phyloP scores from a whole-genome alignment of 2,888 invertebrate species.

The Napeogenes inachia region DNA sequence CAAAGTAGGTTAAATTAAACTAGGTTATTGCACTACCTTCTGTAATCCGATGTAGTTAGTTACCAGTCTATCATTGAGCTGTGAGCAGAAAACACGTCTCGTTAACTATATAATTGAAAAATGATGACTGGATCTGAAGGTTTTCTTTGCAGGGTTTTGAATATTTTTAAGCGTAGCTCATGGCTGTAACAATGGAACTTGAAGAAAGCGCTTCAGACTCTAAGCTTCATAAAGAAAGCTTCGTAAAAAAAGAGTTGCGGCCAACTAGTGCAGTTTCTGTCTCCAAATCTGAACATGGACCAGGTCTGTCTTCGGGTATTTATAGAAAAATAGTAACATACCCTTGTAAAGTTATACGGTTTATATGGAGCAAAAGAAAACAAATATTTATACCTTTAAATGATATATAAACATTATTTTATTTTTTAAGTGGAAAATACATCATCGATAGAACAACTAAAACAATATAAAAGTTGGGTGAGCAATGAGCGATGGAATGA shows the following conservation, averaged over 20 bases:
- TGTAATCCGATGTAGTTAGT: constrained; percentile 49
- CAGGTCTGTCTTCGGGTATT: constrained; percentile 44
- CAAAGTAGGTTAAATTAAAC: constrained; percentile 74
- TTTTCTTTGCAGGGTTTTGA: constrained; percentile 52
- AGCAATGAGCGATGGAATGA: constrained; percentile 81
- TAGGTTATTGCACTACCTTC: constrained; percentile 73
- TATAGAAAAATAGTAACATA: background rate
- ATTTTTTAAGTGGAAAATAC: constrained; percentile 40
- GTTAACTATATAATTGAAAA: constrained; percentile 36
- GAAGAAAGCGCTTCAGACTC: constrained; percentile 71
- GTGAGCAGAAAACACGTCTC: constrained; percentile 48
- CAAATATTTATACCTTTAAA: too few relatives aligned
- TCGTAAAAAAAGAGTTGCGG: constrained; percentile 61
- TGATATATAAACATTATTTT: background rate
- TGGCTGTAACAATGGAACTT: constrained; percentile 73
- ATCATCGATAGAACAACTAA: constrained; percentile 63
- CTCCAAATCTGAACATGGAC: constrained; percentile 67
- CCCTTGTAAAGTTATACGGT: too few relatives aligned
- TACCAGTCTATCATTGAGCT: constrained; percentile 52
- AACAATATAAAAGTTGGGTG: constrained; percentile 76
- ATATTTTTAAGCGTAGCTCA: constrained; percentile 43
- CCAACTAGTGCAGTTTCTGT: constrained; percentile 66
- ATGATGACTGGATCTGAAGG: constrained; percentile 40
- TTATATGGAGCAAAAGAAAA: too few relatives aligned
- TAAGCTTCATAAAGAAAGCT: constrained; percentile 66